phyloP scores from a whole-genome alignment of 2,797 vertebrate genomes.

The Toxotes lorentzi region DNA sequence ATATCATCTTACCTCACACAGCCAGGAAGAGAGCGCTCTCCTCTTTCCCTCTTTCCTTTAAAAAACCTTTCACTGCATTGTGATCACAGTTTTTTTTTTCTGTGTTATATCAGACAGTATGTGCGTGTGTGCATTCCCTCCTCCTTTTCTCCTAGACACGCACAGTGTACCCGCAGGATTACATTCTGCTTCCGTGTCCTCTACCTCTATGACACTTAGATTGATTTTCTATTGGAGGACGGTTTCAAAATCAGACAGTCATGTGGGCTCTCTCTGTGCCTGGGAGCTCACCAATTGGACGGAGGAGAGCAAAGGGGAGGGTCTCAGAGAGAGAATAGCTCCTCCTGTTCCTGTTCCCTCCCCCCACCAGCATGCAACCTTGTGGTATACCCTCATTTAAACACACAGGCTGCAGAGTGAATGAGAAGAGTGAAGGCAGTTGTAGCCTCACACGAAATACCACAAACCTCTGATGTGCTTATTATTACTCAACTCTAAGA shows the following conservation, averaged over 20 bases:
- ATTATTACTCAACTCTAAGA: background rate
- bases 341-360: constrained; percentile 50
- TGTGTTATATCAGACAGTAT: constrained; percentile 57
- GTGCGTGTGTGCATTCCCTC: constrained; percentile 14
- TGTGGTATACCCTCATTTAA: constrained; percentile 45
- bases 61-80: constrained; percentile 47
- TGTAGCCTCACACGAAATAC: background rate
- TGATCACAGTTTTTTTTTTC: constrained; percentile 20
- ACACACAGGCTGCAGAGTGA: constrained; percentile 38
- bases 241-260: constrained; percentile 60
- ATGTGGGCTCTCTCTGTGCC: constrained; percentile 56
- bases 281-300: constrained; percentile 20
- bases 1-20: constrained; percentile 70
- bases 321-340: constrained; percentile 14
- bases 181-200: constrained; percentile 58
- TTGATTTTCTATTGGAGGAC: constrained; percentile 32
- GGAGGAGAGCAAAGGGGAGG: constrained; percentile 9
- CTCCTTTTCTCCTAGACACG: constrained; percentile 11
- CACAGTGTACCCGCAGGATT: background rate
- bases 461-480: background rate
- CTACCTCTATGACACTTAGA: constrained; percentile 17
- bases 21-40: constrained; percentile 7
- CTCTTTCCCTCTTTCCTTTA: constrained; percentile 4
- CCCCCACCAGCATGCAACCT: constrained; percentile 43
- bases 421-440: background rate